Evolutionary conservation across 2,113 vertebrate species (phyloP).

Genomic region (Hiodon alosoides): DNA sequence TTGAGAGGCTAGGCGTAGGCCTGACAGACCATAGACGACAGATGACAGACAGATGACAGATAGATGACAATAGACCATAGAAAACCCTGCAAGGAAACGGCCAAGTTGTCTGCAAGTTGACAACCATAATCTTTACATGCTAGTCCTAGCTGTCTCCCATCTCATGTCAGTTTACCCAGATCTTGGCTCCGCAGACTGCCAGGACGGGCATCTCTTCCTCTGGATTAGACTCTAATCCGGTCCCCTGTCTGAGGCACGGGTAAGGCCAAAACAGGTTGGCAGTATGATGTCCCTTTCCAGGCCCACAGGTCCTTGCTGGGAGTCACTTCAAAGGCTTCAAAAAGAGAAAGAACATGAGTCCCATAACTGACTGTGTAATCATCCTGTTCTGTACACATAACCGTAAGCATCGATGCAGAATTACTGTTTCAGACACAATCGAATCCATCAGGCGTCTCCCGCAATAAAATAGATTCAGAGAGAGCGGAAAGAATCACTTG

Average conservation of each 20-base stretch:
- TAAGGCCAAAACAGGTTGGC: not conserved
- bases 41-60: not conserved
- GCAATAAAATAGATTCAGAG: too few relatives aligned
- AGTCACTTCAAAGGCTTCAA: slow-evolving; percentile 26
- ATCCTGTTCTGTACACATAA: slow-evolving; percentile 1
- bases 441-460: not conserved
- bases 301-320: not conserved
- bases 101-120: not conserved
- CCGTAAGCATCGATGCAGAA: not conserved
- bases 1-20: too few relatives aligned
- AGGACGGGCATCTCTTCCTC: not conserved
- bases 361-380: slow-evolving; percentile 7
- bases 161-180: not conserved
- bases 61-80: not conserved
- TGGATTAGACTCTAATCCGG: not conserved
- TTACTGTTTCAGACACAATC: not conserved
- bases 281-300: not conserved
- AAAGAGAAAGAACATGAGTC: slow-evolving; percentile 24
- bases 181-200: not conserved
- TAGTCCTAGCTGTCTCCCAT: not conserved
- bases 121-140: not conserved
- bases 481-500: too few relatives aligned
- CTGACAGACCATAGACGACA: too few relatives aligned
- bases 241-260: not conserved
- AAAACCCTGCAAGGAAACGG: not conserved